Evolutionary conservation across 2,113 vertebrate genomes (phyloP).

Genomic region (Kobus ellipsiprymnus): DNA sequence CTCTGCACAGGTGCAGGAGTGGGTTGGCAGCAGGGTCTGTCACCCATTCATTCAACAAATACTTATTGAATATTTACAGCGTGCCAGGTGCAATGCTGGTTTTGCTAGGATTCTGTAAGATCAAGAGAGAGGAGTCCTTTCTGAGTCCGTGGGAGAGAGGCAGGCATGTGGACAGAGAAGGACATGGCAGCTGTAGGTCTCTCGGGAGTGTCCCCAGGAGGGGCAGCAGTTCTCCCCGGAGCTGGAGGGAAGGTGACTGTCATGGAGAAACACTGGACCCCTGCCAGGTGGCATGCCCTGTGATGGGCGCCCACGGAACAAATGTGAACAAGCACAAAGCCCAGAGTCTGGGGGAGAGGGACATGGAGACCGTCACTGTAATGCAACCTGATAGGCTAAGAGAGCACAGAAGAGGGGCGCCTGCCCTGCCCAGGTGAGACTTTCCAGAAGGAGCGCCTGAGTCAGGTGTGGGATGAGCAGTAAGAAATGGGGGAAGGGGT

Average conservation of each 20-base stretch:
- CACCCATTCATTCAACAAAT: background rate
- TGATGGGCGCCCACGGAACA: background rate
- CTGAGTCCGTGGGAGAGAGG: background rate
- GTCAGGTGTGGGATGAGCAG: background rate
- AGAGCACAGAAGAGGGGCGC: background rate
- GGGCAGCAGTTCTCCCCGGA: background rate
- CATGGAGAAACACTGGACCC: background rate
- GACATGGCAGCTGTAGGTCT: too few relatives aligned
- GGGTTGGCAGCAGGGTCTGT: too few relatives aligned
- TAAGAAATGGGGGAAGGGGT: background rate
- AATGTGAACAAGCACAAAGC: background rate
- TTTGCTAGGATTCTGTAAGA: background rate
- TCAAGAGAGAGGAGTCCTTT: background rate
- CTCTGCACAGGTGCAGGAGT: background rate
- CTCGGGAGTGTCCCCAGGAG: background rate
- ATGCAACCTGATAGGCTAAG: background rate
- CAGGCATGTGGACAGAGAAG: background rate
- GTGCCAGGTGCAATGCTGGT: background rate
- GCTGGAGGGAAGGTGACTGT: background rate
- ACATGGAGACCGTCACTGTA: background rate
- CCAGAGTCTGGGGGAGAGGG: background rate
- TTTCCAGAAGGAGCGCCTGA: background rate
- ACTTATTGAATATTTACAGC: background rate
- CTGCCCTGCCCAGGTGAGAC: background rate
- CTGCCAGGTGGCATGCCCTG: background rate